Conservation (phyloP, 2,888 invertebrate species). For the Acleris laterana region DNA sequence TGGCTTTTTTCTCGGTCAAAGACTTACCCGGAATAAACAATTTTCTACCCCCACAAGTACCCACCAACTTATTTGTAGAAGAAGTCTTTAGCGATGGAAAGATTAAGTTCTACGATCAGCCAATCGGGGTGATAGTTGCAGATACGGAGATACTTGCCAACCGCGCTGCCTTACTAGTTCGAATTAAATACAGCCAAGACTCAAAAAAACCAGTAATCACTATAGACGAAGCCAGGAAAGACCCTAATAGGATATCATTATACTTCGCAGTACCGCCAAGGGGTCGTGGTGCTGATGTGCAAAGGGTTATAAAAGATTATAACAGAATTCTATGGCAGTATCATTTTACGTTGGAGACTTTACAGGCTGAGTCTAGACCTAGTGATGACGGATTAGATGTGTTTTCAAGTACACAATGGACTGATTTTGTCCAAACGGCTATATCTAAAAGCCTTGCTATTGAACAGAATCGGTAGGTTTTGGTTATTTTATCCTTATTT, state of each 20-base stretch:
- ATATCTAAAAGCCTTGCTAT: constrained; percentile 81
- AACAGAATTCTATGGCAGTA: constrained; percentile 85
- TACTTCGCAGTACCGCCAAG: constrained; percentile 55
- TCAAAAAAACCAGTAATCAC: constrained; percentile 60
- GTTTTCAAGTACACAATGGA: constrained; percentile 83
- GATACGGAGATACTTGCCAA: constrained; percentile 82
- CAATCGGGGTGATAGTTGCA: constrained; percentile 88
- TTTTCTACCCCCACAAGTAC: constrained; percentile 64
- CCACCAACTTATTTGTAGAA: constrained; percentile 55
- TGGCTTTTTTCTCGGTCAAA: constrained; percentile 86
- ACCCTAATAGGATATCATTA: constrained; percentile 56
- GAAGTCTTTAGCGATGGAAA: constrained; percentile 79
- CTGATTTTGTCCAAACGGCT: constrained; percentile 80
- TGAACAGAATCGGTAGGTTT: constrained; percentile 81
- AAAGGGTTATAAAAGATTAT: constrained; percentile 82
- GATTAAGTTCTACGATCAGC: constrained; percentile 87
- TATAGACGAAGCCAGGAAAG: constrained; percentile 58
- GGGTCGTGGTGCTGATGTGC: constrained; percentile 65
- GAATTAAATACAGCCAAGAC: constrained; percentile 79
- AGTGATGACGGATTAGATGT: constrained; percentile 88
- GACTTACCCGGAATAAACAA: constrained; percentile 88
- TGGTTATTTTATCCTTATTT: too few species aligned
- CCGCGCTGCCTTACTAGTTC: constrained; percentile 83
- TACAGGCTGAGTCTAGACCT: constrained; percentile 84
- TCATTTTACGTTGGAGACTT: constrained; percentile 89